Conservation (phyloP, 2,888 invertebrate genomes). For the Elegia similella region DNA sequence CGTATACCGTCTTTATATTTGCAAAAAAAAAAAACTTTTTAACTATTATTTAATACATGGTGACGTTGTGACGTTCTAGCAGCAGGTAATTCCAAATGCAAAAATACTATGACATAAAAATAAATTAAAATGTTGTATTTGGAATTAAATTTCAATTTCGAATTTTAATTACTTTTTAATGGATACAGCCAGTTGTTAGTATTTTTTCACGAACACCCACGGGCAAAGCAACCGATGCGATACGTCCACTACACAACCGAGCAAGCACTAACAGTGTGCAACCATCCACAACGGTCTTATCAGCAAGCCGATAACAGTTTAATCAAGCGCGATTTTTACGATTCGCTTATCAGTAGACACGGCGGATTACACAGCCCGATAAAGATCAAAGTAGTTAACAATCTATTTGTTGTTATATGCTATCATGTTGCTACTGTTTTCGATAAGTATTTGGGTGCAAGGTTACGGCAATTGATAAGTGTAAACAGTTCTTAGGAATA, state of each 20-base stretch:
- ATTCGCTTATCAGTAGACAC: constrained; percentile 72
- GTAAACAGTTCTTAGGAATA: not conserved
- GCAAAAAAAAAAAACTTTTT: too few relatives aligned
- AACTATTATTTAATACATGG: too few relatives aligned
- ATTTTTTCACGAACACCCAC: not conserved
- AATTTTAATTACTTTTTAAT: not conserved
- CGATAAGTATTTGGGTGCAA: constrained; percentile 9
- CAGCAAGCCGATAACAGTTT: constrained; percentile 49
- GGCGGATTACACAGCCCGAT: constrained; percentile 74
- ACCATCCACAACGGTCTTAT: constrained; percentile 33
- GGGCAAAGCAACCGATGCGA: constrained; percentile 10
- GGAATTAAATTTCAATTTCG: too few relatives aligned
- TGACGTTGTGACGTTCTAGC: too few relatives aligned
- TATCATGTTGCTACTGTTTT: constrained; percentile 23
- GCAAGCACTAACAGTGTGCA: constrained; percentile 35
- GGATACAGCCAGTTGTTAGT: not conserved
- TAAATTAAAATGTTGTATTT: too few relatives aligned
- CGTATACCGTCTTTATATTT: too few relatives aligned
- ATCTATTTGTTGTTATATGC: constrained; percentile 29
- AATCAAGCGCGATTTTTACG: constrained; percentile 78
- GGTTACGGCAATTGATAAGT: constrained; percentile 2
- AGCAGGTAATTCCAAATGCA: too few relatives aligned
- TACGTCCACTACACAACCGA: constrained; percentile 30
- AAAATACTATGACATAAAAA: too few relatives aligned
- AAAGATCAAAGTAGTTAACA: constrained; percentile 50